phyloP scores from a whole-genome alignment of 2,113 vertebrate species.

The Anas platyrhynchos region DNA sequence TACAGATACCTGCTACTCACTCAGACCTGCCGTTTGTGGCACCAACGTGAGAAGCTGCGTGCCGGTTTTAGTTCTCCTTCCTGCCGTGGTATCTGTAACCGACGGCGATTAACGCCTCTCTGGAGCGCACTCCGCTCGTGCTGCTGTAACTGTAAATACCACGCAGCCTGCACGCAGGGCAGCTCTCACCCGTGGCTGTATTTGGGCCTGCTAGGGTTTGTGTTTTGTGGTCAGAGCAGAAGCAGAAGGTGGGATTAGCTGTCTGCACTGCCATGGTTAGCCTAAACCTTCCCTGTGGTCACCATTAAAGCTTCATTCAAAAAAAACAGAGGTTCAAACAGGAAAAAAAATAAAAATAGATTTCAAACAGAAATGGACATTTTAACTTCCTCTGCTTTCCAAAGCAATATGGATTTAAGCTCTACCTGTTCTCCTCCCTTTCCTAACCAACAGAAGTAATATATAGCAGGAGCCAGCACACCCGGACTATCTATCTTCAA shows the following conservation, averaged over 20 bases:
- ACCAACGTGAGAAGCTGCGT: neutral
- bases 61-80: constrained; percentile 61
- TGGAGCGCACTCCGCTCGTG: neutral
- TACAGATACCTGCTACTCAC: constrained; percentile 8
- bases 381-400: neutral
- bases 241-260: constrained; percentile 3
- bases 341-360: neutral
- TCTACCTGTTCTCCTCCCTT: neutral
- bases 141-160: constrained; percentile 15
- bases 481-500: neutral
- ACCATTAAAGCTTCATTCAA: neutral
- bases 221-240: constrained; percentile 12
- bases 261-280: neutral
- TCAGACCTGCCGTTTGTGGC: constrained; percentile 33
- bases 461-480: neutral
- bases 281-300: neutral
- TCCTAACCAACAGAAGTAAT: neutral
- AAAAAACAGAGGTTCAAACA: neutral
- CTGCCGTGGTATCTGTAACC: constrained; percentile 53
- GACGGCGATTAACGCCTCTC: neutral
- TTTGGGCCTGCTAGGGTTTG: neutral
- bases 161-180: neutral
- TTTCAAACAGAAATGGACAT: neutral
- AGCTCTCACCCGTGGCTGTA: neutral
- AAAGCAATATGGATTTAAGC: neutral